Evolutionary conservation across 2,888 invertebrate genomes (phyloP).

Genomic region (Nomada lathburiana): DNA sequence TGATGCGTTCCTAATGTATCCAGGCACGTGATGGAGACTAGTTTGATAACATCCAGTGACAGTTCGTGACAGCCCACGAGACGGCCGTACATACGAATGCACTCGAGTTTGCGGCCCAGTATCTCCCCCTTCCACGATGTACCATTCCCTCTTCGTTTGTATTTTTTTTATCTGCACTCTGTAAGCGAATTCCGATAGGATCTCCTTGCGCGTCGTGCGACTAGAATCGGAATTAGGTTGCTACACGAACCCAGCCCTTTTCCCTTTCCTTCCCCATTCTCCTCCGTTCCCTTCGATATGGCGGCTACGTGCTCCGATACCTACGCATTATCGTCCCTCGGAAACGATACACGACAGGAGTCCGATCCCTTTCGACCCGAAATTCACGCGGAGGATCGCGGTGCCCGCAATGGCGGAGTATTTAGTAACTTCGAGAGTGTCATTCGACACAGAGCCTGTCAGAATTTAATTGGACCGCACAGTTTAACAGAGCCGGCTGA

Average conservation of each 20-base stretch:
- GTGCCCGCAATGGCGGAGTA: too few species aligned
- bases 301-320: slow-evolving; percentile 27
- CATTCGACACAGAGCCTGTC: too few species aligned
- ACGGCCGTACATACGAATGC: slow-evolving; percentile 24
- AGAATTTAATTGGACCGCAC: too few species aligned
- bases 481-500: too few species aligned
- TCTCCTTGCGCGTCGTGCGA: slow-evolving; percentile 19
- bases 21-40: too few species aligned
- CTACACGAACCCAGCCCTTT: neutral
- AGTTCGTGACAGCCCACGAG: neutral
- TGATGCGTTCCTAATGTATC: slow-evolving; percentile 9
- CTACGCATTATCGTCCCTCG: slow-evolving; percentile 12
- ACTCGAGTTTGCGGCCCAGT: slow-evolving; percentile 4
- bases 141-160: neutral
- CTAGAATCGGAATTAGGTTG: slow-evolving; percentile 46
- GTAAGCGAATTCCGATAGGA: slow-evolving; percentile 26
- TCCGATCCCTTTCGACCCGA: neutral
- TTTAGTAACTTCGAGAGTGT: too few species aligned
- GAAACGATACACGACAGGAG: slow-evolving; percentile 3
- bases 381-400: neutral
- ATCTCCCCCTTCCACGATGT: neutral
- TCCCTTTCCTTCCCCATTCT: neutral
- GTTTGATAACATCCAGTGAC: neutral
- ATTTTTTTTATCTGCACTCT: slow-evolving; percentile 6
- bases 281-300: slow-evolving; percentile 2